Percentiles rank a stretch among this genome's conserved stretches.
Conservation (phyloP, 1,140 invertebrate genomes). For the Ylistrum balloti region DNA sequence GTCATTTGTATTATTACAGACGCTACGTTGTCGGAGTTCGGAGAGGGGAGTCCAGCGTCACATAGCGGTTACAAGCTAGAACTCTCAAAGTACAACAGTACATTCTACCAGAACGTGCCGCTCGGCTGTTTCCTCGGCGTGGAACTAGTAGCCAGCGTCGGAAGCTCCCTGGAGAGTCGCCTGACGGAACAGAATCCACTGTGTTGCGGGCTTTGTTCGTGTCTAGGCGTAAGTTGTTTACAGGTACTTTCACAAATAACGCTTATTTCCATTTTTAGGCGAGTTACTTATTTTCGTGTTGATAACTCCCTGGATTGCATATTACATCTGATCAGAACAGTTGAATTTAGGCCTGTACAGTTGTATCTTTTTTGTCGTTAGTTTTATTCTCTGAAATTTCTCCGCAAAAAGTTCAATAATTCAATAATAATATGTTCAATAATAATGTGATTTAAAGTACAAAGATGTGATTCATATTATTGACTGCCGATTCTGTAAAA, state of each 20-base stretch:
- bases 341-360: too few relatives aligned
- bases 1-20: background rate
- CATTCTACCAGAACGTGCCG: constrained; percentile 73
- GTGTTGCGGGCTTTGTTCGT: constrained; percentile 70
- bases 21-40: constrained; percentile 66
- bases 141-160: constrained; percentile 67
- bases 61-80: constrained; percentile 68
- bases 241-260: background rate
- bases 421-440: too few relatives aligned
- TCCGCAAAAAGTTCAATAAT: too few relatives aligned
- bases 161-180: constrained; percentile 69
- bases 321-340: too few relatives aligned
- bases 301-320: too few relatives aligned
- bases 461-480: too few relatives aligned
- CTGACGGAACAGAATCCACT: constrained; percentile 60
- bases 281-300: background rate
- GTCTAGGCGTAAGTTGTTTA: constrained; percentile 67
- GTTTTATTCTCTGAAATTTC: too few relatives aligned
- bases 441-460: too few relatives aligned
- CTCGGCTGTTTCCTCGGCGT: constrained; percentile 70
- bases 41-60: constrained; percentile 48
- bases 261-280: too few relatives aligned
- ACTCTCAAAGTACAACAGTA: constrained; percentile 67
- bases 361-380: too few relatives aligned
- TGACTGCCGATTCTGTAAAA: too few relatives aligned